Evolutionary conservation across 2,113 vertebrate genomes (phyloP).

Genomic region (Xenopus borealis): DNA sequence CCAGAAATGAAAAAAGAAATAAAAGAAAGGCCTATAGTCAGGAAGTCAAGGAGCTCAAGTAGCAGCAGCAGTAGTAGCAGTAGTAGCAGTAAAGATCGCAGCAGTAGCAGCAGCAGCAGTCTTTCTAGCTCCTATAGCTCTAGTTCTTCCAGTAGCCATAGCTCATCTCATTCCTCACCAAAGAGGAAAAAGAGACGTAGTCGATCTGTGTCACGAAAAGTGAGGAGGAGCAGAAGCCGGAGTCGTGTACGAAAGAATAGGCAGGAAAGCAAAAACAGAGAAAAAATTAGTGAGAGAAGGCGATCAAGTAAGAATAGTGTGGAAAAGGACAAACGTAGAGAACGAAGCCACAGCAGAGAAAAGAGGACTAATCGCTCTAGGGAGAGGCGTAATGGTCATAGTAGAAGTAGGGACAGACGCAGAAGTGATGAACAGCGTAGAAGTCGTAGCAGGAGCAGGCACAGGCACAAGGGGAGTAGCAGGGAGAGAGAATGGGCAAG

Average conservation of each 20-base stretch:
- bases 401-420: slow-evolving; percentile 85
- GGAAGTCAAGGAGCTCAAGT: slow-evolving; percentile 67
- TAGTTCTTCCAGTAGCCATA: slow-evolving; percentile 84
- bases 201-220: slow-evolving; percentile 70
- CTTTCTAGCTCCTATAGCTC: slow-evolving; percentile 84
- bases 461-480: slow-evolving; percentile 71
- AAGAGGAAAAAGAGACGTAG: slow-evolving; percentile 80
- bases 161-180: slow-evolving; percentile 87
- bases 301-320: slow-evolving; percentile 75
- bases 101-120: slow-evolving; percentile 80
- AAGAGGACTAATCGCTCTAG: slow-evolving; percentile 79
- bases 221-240: slow-evolving; percentile 79
- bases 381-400: slow-evolving; percentile 81
- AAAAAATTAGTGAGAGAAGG: slow-evolving; percentile 74
- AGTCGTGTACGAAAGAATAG: slow-evolving; percentile 71
- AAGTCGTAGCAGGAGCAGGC: slow-evolving; percentile 69
- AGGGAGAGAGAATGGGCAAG: slow-evolving; percentile 83
- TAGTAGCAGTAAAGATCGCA: slow-evolving; percentile 76
- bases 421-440: slow-evolving; percentile 78
- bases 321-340: slow-evolving; percentile 73
- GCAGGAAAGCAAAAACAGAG: slow-evolving; percentile 71
- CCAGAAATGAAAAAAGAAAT: slow-evolving; percentile 77
- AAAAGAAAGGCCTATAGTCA: slow-evolving; percentile 69
- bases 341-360: slow-evolving; percentile 73
- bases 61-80: slow-evolving; percentile 83